These are phyloP conservation scores for Coremacera marginata DNA, from an alignment of 2,888 invertebrate genomes.

Conservation along the genomic window DNA sequence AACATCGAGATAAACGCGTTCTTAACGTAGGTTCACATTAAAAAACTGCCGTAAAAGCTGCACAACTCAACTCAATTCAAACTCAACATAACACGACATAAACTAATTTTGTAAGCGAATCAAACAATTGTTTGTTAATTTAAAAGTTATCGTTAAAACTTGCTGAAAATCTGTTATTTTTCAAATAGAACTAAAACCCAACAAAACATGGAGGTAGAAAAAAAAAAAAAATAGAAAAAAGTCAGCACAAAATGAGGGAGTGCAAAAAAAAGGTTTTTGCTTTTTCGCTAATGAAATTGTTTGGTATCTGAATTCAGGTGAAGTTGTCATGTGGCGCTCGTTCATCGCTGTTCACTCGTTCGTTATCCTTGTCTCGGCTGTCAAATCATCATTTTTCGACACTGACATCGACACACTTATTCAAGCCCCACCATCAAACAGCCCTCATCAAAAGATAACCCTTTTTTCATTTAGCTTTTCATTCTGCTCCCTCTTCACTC, in stretches of 20 bases:
- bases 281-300: constrained; percentile 28
- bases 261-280: background rate
- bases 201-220: background rate
- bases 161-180: background rate
- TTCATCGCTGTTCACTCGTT: background rate
- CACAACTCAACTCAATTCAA: background rate
- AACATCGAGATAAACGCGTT: constrained; percentile 19
- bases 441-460: background rate
- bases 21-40: background rate
- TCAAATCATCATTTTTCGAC: background rate
- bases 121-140: constrained; percentile 33
- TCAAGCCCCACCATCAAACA: background rate
- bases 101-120: constrained; percentile 20
- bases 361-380: background rate
- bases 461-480: background rate
- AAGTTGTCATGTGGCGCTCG: background rate
- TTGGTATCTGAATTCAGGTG: background rate
- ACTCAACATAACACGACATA: background rate
- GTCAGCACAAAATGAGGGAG: background rate
- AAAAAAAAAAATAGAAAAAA: background rate
- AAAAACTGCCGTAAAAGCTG: background rate
- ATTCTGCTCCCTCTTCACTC: background rate
- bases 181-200: background rate
- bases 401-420: background rate
- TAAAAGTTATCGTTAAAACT: constrained; percentile 17